Conservation (phyloP, 2,797 vertebrate genomes). For the Pitangus sulphuratus region DNA sequence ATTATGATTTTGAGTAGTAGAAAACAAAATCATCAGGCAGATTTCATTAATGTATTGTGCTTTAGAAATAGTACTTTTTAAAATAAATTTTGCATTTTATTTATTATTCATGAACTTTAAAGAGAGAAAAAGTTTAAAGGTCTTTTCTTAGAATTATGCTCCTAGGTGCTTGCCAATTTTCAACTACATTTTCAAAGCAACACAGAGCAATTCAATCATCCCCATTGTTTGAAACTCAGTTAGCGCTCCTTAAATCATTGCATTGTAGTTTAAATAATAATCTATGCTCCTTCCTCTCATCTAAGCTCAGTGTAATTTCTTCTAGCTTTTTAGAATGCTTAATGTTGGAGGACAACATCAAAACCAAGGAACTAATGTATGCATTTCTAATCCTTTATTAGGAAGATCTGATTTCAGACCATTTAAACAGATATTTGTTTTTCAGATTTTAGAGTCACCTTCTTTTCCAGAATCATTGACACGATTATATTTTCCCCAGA, state of each 20-base stretch:
- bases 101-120: neutral
- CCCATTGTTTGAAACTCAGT: neutral
- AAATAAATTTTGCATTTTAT: neutral
- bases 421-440: neutral
- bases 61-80: neutral
- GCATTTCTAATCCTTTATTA: neutral
- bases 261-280: neutral
- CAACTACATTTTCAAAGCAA: neutral
- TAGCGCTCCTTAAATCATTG: neutral
- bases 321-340: neutral
- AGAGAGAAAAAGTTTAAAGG: neutral
- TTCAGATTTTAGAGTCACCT: neutral
- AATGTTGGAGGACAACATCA: neutral
- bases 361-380: neutral
- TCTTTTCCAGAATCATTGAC: neutral
- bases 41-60: neutral
- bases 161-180: neutral
- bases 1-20: neutral
- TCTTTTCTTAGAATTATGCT: neutral
- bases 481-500: neutral
- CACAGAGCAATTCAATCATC: neutral
- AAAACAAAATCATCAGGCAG: neutral
- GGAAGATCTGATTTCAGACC: neutral
- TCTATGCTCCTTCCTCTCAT: neutral
- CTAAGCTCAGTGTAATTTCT: neutral